Conservation (phyloP, 1,140 invertebrate genomes). For the Tribolium madens region DNA sequence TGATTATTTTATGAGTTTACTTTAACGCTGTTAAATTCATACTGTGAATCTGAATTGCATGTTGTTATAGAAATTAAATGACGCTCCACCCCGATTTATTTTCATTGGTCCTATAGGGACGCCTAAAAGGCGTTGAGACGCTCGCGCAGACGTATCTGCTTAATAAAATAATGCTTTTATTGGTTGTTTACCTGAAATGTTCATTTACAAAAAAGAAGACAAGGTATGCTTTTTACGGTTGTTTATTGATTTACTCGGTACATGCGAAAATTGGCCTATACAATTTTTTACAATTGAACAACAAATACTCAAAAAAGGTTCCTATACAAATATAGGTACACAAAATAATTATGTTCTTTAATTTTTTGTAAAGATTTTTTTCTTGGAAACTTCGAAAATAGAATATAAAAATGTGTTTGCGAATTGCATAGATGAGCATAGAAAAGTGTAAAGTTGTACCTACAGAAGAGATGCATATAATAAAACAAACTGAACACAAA, state of each 20-base stretch:
- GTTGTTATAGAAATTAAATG: slow-evolving; percentile 56
- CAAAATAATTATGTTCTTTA: no score
- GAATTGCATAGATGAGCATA: no score
- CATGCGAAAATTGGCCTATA: not conserved
- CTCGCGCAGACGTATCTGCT: slow-evolving; percentile 49
- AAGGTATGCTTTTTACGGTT: not conserved
- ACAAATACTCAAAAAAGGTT: no score
- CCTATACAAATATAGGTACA: no score
- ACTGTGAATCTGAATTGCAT: slow-evolving; percentile 53
- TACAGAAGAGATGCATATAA: no score
- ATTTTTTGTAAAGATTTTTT: no score
- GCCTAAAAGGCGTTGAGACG: slow-evolving; percentile 56
- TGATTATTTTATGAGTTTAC: slow-evolving; percentile 1
- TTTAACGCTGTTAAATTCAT: slow-evolving; percentile 53
- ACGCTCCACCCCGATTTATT: slow-evolving; percentile 58
- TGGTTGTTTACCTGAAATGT: slow-evolving; percentile 54
- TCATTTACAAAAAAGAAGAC: slow-evolving; percentile 17
- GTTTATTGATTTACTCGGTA: slow-evolving; percentile 9
- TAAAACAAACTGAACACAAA: no score
- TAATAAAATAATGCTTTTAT: slow-evolving; percentile 62
- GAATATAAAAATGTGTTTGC: no score
- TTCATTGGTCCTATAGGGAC: slow-evolving; percentile 56
- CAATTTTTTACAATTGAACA: not conserved
- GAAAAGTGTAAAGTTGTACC: no score
- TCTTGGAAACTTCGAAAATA: no score